Percentiles rank a stretch among this genome's conserved stretches.
Conservation (phyloP, 2,113 vertebrate genomes). For the Platysternon megacephalum region DNA sequence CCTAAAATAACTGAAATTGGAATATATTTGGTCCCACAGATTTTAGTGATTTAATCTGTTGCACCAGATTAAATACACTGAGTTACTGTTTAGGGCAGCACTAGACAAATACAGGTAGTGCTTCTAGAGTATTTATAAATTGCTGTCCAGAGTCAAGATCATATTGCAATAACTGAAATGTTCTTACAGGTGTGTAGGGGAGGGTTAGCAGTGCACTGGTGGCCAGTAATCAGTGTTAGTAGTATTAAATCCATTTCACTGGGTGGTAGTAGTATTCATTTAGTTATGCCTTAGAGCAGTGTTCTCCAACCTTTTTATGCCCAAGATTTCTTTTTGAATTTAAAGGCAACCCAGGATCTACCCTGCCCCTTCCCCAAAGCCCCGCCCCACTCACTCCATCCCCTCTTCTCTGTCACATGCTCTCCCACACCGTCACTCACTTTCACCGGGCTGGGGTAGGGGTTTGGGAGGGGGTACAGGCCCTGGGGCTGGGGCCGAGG, state of each 20-base stretch:
- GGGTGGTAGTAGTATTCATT: not conserved
- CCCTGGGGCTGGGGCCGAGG: no score
- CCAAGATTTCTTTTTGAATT: no score
- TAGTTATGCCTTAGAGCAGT: not conserved
- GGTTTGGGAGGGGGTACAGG: no score
- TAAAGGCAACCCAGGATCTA: no score
- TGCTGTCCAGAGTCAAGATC: not conserved
- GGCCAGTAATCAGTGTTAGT: not conserved
- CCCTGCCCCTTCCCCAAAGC: no score
- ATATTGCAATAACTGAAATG: not conserved
- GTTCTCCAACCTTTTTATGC: no score
- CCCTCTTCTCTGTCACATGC: no score
- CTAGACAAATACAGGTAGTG: not conserved
- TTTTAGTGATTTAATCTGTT: not conserved
- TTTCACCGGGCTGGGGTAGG: no score
- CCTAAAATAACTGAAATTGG: not conserved
- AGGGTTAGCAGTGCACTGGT: no score
- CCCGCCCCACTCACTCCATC: no score
- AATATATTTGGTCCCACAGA: not conserved
- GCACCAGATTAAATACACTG: no score
- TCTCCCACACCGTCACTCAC: no score
- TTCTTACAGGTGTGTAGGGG: not conserved
- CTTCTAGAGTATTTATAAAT: not conserved
- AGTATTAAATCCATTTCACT: not conserved
- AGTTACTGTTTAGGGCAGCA: not conserved